Conservation (phyloP, 30 jellyfish, hydroid and myxozoan species). For the Aurelia sp. region DNA sequence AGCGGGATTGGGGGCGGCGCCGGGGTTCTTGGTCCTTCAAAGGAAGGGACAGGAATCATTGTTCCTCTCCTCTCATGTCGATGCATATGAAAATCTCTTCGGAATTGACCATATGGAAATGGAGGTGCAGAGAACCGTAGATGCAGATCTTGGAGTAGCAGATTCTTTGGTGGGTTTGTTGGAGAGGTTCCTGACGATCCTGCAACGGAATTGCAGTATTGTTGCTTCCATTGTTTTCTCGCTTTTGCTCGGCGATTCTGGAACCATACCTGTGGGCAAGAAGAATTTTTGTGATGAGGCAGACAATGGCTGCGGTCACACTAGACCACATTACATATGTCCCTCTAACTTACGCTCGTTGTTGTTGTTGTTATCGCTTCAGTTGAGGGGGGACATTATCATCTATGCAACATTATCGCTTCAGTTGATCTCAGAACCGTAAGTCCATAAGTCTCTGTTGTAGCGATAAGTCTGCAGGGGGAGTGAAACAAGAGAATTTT, state of each 20-base stretch:
- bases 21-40: constrained; percentile 37
- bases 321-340: too few species aligned
- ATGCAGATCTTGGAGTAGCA: constrained; percentile 20
- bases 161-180: constrained; percentile 6
- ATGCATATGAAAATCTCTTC: constrained; percentile 48
- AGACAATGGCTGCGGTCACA: too few species aligned
- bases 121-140: constrained; percentile 33
- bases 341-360: too few species aligned
- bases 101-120: constrained; percentile 34
- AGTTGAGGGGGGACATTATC: too few species aligned
- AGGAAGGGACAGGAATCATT: constrained; percentile 5
- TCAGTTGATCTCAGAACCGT: too few species aligned
- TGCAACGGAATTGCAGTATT: constrained; percentile 22
- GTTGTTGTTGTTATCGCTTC: too few species aligned
- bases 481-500: too few species aligned
- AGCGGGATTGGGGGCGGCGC: constrained; percentile 35
- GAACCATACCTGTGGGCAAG: constrained; percentile 55
- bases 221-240: constrained; percentile 73
- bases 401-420: too few species aligned
- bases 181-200: constrained; percentile 16
- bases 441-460: too few species aligned
- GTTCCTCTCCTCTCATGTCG: constrained; percentile 8
- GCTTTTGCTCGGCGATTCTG: constrained; percentile 74
- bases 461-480: too few species aligned
- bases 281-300: background rate